phyloP scores from a whole-genome alignment of 2,797 vertebrate genomes.

The Rhinatrema bivittatum region DNA sequence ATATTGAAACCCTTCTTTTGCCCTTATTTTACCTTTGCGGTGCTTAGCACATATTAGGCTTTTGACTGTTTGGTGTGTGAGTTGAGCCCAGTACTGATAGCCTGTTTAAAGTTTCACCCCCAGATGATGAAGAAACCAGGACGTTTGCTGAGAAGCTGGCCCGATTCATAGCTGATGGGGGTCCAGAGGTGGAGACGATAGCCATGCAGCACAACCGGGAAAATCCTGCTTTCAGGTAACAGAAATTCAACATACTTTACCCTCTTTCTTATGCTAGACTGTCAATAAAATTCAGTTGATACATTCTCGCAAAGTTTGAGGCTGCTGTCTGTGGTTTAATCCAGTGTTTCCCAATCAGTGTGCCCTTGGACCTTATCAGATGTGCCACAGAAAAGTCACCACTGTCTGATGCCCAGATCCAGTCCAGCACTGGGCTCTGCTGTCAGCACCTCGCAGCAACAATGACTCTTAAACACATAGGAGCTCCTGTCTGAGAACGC shows the following conservation, averaged over 20 bases:
- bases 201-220: constrained; percentile 79
- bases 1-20: constrained; percentile 38
- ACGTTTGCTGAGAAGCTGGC: constrained; percentile 85
- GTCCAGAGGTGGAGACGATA: constrained; percentile 86
- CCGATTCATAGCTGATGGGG: constrained; percentile 84
- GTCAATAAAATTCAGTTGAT: too few relatives aligned
- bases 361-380: too few relatives aligned
- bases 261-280: too few relatives aligned
- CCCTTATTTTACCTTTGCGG: constrained; percentile 67
- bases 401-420: too few relatives aligned
- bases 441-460: too few relatives aligned
- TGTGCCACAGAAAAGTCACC: too few relatives aligned
- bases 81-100: constrained; percentile 93
- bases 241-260: neutral
- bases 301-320: too few relatives aligned
- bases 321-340: too few relatives aligned
- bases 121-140: constrained; percentile 85
- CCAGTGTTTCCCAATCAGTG: too few relatives aligned
- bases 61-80: constrained; percentile 84
- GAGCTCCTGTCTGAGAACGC: too few relatives aligned
- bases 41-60: constrained; percentile 82
- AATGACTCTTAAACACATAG: too few relatives aligned
- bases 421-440: too few relatives aligned
- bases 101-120: constrained; percentile 98
- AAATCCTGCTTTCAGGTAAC: constrained; percentile 82